Evolutionary conservation across 2,113 vertebrate species (phyloP).

Genomic region (Carlito syrichta): DNA sequence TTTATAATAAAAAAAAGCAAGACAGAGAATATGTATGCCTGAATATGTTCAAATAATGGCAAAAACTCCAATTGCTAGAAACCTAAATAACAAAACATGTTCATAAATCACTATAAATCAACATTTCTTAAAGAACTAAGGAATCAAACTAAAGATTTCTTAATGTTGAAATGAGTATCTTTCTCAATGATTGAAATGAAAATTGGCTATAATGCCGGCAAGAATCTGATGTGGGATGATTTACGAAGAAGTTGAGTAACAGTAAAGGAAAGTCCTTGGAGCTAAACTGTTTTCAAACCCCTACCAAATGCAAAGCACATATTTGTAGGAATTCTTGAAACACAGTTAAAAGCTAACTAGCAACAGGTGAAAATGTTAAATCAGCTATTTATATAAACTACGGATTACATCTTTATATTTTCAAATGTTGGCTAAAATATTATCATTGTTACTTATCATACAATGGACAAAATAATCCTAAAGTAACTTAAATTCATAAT

Average conservation of each 20-base stretch:
- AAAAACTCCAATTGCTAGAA: background rate
- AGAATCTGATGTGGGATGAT: background rate
- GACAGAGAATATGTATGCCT: background rate
- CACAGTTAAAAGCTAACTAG: background rate
- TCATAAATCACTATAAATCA: background rate
- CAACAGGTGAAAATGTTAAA: background rate
- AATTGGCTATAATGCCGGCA: background rate
- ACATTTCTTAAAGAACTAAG: background rate
- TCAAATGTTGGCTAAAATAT: background rate
- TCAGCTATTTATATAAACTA: background rate
- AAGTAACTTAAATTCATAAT: constrained; percentile 16
- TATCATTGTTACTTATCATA: background rate
- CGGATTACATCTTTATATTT: background rate
- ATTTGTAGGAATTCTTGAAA: background rate
- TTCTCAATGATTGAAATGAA: background rate
- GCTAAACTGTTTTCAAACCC: background rate
- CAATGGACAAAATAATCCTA: background rate
- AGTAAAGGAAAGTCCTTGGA: background rate
- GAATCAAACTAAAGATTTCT: background rate
- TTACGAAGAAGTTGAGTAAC: background rate
- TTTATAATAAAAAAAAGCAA: too few relatives aligned
- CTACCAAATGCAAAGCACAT: background rate
- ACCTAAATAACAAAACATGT: background rate
- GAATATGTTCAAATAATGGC: background rate
- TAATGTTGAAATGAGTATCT: background rate